Conservation (phyloP, 2,113 vertebrate genomes). For the Chloropsis cyanopogon region DNA sequence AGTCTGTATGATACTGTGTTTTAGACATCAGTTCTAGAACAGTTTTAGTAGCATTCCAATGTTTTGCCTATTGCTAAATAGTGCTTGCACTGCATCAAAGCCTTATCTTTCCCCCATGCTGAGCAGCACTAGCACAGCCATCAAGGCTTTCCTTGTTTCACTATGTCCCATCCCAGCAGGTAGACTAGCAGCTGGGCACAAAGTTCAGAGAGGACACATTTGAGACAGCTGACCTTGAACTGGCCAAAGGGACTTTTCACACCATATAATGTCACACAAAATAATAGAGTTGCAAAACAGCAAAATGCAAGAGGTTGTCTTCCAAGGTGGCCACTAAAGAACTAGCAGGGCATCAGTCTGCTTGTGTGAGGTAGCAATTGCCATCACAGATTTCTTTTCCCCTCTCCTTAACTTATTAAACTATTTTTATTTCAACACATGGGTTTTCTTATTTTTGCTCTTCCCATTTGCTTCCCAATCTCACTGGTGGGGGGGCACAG, state of each 20-base stretch:
- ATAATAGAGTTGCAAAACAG: not conserved
- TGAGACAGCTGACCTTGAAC: not conserved
- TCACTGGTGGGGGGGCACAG: not conserved
- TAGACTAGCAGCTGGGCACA: not conserved
- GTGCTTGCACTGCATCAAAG: not conserved
- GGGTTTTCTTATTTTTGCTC: not conserved
- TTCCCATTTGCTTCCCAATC: not conserved
- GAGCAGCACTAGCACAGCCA: not conserved
- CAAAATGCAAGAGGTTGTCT: not conserved
- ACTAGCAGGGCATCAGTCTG: not conserved
- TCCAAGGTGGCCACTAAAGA: not conserved
- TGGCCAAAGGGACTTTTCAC: not conserved
- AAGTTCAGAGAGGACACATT: not conserved
- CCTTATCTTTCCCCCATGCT: not conserved
- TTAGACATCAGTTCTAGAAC: not conserved
- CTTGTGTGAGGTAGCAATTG: not conserved
- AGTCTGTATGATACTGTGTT: not conserved
- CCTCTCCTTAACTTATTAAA: not conserved
- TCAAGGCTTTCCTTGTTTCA: not conserved
- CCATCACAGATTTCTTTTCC: not conserved
- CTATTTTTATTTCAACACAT: not conserved
- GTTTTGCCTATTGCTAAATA: not conserved
- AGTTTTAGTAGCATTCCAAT: not conserved
- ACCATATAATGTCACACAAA: accelerated
- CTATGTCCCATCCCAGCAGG: not conserved